Base-by-base conservation (phyloP, 2,113 vertebrate genomes). In the Otolemur garnettii region DNA sequence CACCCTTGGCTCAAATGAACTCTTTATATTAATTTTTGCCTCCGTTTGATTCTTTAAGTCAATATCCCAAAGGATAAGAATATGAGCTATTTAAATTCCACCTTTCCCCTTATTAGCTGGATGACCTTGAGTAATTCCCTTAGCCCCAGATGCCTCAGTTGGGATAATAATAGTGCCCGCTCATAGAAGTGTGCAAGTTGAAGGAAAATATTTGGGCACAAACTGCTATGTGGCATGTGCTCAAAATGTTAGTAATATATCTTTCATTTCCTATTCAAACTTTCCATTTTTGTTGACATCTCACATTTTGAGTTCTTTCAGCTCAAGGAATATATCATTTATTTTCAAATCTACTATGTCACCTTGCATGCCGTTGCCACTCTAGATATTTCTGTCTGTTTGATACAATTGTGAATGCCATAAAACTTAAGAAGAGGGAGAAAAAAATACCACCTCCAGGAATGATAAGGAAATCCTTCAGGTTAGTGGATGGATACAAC, bases 261-360 rank as follows among this genome's bases (percentile, higher is more conserved):
- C 30, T 64, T 77, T 80, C 55, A 91, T 55, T 93, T 62, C 62
- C n/a, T 69, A 71, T 96, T 91, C 85, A 88, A 88, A 91, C 21
- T 68, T 59, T 72, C 21, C 59, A 81, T 81, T 60, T 87, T 68
- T 89, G 33, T 80, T 42, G 12, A 88, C 38, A 84, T 35, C 42
- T 93, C 78, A 95, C 53, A 81, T 85, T 86, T 88, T 71, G 62
- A 71, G 28, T 4, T 81, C 14, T 71, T 94, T 89, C 55, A 77
- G 19, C 42, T 90, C 74, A 96, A 77, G 18, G 22, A 94, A 15
- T 59, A 53, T 59, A 84, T 93, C 33, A 86, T 89, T 55, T 53
- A 59, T 96, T 96, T 91, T 89, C 68, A 59, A 77, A 91, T 96
- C 35, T 77, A 55, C 60, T 24, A 14, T 85, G 55, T 72, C 30